These are phyloP conservation scores for Papilio protenor DNA, from an alignment of 2,888 invertebrate species.

Conservation along the genomic window DNA sequence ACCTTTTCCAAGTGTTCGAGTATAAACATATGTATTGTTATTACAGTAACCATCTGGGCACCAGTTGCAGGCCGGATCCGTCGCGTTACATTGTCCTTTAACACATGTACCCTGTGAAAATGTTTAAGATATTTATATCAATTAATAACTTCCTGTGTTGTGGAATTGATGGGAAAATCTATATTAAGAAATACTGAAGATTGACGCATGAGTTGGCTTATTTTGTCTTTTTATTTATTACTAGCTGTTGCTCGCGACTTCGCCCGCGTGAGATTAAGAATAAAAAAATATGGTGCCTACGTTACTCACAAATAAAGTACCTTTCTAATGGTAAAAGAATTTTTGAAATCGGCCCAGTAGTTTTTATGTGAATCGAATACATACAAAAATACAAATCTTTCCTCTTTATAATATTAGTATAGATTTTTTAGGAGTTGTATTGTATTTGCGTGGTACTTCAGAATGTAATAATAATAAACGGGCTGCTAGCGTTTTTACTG, in stretches of 20 bases:
- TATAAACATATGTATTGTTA: constrained; percentile 74
- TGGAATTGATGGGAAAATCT: background rate
- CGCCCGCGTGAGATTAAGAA: no score
- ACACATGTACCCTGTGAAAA: constrained; percentile 74
- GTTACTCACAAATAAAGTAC: no score
- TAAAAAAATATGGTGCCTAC: no score
- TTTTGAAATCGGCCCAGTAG: no score
- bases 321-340: no score
- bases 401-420: no score
- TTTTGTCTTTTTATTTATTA: background rate
- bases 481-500: background rate
- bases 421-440: background rate
- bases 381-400: no score
- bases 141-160: constrained; percentile 6
- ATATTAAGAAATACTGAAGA: background rate
- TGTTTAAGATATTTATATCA: background rate
- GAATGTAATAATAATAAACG: background rate
- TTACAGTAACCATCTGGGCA: constrained; percentile 79
- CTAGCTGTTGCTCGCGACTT: no score
- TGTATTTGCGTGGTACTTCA: background rate
- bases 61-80: constrained; percentile 76
- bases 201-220: background rate
- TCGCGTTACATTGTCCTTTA: constrained; percentile 74
- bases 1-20: constrained; percentile 70
- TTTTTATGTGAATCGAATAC: no score